These are phyloP conservation scores for Melinopterus prodromus DNA, from an alignment of 2,888 invertebrate species.

Conservation along the genomic window DNA sequence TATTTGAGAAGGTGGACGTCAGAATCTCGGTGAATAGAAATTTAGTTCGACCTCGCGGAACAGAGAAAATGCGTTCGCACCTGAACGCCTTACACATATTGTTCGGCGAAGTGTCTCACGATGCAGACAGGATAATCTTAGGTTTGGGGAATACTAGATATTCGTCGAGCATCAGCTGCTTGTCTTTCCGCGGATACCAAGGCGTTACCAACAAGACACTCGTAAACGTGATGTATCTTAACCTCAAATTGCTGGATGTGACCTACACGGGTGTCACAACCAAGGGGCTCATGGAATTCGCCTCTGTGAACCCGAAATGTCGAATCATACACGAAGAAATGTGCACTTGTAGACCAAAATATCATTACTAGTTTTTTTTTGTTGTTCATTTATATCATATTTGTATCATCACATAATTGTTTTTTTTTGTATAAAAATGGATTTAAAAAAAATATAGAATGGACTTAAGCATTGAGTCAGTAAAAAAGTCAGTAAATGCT, in stretches of 20 bases:
- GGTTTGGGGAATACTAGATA: background rate
- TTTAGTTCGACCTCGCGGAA: no score
- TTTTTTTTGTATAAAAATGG: no score
- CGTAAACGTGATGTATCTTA: slow-evolving; percentile 47
- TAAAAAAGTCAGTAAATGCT: no score
- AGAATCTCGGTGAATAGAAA: no score
- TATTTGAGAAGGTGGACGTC: no score
- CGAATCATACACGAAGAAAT: slow-evolving; percentile 59
- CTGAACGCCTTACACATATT: background rate
- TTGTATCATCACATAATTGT: no score
- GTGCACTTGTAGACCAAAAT: slow-evolving; percentile 51
- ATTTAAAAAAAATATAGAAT: no score
- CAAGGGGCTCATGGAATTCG: slow-evolving; percentile 69
- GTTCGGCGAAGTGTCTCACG: background rate
- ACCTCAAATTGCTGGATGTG: slow-evolving; percentile 67
- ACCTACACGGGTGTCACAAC: slow-evolving; percentile 71
- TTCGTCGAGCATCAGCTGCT: slow-evolving; percentile 29
- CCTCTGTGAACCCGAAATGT: slow-evolving; percentile 67
- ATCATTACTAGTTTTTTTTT: slow-evolving; percentile 38
- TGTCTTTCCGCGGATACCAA: slow-evolving; percentile 53
- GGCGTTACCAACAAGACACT: slow-evolving; percentile 51
- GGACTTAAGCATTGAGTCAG: no score
- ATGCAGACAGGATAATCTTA: background rate
- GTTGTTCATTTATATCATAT: no score
- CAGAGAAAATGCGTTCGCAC: no score